phyloP scores from a whole-genome alignment of 2,113 vertebrate genomes.

The Syrrhaptes paradoxus region DNA sequence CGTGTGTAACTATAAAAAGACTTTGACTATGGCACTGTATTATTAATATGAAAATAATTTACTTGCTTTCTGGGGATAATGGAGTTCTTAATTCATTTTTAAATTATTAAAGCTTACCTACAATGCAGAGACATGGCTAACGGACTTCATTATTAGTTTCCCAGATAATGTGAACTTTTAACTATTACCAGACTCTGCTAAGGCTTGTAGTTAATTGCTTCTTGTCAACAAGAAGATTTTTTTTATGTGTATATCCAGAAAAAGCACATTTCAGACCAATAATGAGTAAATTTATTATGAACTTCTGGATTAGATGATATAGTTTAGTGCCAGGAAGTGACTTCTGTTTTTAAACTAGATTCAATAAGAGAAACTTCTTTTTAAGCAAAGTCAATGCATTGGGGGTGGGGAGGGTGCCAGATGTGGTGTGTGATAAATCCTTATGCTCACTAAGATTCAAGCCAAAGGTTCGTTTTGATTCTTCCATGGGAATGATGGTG shows the following conservation, averaged over 20 bases:
- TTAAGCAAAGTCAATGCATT: neutral
- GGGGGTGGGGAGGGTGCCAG: neutral
- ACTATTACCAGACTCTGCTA: neutral
- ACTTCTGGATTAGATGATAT: neutral
- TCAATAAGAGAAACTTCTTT: neutral
- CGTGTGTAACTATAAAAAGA: neutral
- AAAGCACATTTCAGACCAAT: neutral
- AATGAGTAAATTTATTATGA: neutral
- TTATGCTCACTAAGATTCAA: neutral
- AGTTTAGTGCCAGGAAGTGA: neutral
- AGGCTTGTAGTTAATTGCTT: neutral
- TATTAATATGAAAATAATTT: constrained; percentile 18
- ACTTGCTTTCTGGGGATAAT: neutral
- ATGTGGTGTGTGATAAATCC: neutral
- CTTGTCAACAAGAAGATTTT: neutral
- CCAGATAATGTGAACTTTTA: neutral
- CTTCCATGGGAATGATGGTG: neutral
- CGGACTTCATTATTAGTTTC: neutral
- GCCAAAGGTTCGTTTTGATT: neutral
- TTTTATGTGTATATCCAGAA: neutral
- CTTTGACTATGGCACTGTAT: neutral
- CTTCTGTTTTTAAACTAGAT: neutral
- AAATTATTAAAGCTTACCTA: constrained; percentile 4
- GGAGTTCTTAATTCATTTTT: neutral
- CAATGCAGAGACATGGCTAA: neutral